Conservation (phyloP, 2,888 invertebrate species). For the Brachypalpus laphriformis region DNA sequence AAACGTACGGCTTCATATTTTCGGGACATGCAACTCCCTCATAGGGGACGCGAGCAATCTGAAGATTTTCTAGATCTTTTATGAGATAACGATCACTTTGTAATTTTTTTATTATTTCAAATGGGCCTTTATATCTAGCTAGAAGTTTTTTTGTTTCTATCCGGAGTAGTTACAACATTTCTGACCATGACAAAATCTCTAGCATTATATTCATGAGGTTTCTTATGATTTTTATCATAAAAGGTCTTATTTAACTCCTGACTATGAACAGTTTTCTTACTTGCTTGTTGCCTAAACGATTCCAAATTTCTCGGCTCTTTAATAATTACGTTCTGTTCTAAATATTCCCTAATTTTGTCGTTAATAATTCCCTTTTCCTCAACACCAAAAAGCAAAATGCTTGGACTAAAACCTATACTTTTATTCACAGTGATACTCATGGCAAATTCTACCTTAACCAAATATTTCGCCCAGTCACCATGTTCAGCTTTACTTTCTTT, state of each 20-base stretch:
- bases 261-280: conserved; percentile 64
- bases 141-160: no score
- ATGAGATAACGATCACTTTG: not conserved
- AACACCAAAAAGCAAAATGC: no score
- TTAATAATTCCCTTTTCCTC: conserved; percentile 74
- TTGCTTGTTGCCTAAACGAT: conserved; percentile 43
- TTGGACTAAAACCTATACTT: conserved; percentile 76
- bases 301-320: not conserved
- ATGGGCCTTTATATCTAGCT: not conserved
- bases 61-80: not conserved
- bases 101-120: not conserved
- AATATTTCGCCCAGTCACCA: no score
- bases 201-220: conserved; percentile 42
- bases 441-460: not conserved
- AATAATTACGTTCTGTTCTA: conserved; percentile 9
- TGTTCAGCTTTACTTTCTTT: conserved; percentile 24
- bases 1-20: no score
- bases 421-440: conserved; percentile 54
- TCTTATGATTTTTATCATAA: conserved; percentile 63
- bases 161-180: conserved; percentile 73
- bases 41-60: no score
- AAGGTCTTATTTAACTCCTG: conserved; percentile 74
- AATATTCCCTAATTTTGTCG: conserved; percentile 60
- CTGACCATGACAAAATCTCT: conserved; percentile 70
- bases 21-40: no score